Evolutionary conservation across 2,113 vertebrate species (phyloP).

Genomic region (Heliornis fulica): DNA sequence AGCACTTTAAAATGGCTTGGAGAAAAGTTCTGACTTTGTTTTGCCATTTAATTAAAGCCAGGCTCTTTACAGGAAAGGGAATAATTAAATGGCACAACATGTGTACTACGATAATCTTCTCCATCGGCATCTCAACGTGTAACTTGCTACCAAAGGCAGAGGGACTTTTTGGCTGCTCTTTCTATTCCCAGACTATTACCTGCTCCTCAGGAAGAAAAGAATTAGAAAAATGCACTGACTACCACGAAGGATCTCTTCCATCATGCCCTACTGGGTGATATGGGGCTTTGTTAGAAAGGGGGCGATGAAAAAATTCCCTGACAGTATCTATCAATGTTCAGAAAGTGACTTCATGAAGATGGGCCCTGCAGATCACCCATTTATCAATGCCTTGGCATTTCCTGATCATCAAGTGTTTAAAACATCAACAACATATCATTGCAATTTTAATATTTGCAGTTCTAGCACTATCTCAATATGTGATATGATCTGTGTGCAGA

Average conservation of each 20-base stretch:
- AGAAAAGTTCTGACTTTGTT: slow-evolving; percentile 61
- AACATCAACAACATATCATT: neutral
- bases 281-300: neutral
- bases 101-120: neutral
- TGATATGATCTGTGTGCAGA: neutral
- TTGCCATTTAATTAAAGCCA: slow-evolving; percentile 62
- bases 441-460: neutral
- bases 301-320: neutral
- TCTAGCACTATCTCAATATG: neutral
- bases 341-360: neutral
- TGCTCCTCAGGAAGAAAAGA: neutral
- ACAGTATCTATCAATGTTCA: neutral
- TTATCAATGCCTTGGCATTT: neutral
- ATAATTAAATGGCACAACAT: slow-evolving; percentile 41
- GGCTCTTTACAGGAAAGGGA: slow-evolving; percentile 44
- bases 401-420: neutral
- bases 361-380: neutral
- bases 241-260: neutral
- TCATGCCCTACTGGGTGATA: neutral
- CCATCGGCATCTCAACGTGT: neutral
- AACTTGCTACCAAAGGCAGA: neutral
- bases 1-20: slow-evolving; percentile 35
- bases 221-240: neutral
- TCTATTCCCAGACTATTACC: neutral
- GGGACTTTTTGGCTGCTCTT: neutral